A percentile compares a stretch with the other conserved stretches of the same genome.
phyloP scores from a whole-genome alignment of 2,888 invertebrate genomes.

The Leptopterna dolabrata region DNA sequence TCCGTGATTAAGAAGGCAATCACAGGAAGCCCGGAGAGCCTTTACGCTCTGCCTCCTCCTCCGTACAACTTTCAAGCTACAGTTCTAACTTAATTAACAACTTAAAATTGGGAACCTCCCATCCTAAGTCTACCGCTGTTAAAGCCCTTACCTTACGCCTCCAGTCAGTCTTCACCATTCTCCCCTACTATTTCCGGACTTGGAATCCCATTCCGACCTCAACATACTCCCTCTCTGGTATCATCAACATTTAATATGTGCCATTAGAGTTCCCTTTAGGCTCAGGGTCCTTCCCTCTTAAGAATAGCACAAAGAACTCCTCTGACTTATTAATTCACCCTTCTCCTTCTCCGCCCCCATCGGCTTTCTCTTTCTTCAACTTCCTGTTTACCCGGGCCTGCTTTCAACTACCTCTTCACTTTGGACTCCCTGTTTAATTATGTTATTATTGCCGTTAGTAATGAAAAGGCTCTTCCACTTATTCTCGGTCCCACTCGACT shows the following conservation, averaged over 20 bases:
- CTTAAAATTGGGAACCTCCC: slow-evolving; percentile 53
- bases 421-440: background rate
- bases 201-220: background rate
- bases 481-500: background rate
- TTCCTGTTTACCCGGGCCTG: slow-evolving; percentile 23
- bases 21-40: slow-evolving; percentile 12
- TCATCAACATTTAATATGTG: slow-evolving; percentile 48
- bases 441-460: slow-evolving; percentile 10
- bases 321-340: slow-evolving; percentile 29
- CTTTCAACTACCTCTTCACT: slow-evolving; percentile 22
- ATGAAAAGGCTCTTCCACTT: slow-evolving; percentile 1
- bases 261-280: slow-evolving; percentile 27
- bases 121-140: background rate
- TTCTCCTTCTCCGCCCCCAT: background rate
- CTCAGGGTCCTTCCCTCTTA: background rate
- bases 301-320: slow-evolving; percentile 14
- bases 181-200: background rate
- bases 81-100: slow-evolving; percentile 51
- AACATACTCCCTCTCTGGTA: slow-evolving; percentile 15
- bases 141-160: slow-evolving; percentile 14
- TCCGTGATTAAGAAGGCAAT: slow-evolving; percentile 46
- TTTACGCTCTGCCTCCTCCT: background rate
- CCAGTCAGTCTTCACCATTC: background rate
- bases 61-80: slow-evolving; percentile 44
- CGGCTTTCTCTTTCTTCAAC: slow-evolving; percentile 13